Evolutionary conservation across 2,113 vertebrate species (phyloP).

Genomic region (Sus scrofa): DNA sequence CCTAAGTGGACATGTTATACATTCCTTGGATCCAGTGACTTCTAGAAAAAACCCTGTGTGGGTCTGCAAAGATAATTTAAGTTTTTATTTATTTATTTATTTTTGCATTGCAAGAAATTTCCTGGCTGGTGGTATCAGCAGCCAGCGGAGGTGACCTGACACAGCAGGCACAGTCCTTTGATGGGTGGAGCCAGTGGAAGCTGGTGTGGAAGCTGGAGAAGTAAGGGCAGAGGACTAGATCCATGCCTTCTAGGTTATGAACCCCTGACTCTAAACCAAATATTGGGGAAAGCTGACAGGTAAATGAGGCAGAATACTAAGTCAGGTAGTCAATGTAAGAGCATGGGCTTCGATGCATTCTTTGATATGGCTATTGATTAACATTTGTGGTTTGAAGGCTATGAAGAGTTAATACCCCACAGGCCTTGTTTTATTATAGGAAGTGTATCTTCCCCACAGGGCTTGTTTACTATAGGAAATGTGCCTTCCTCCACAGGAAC

Average conservation of each 20-base stretch:
- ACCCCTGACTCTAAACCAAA: not conserved
- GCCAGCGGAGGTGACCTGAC: fast-evolving
- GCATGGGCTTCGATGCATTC: no score
- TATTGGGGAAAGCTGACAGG: not conserved
- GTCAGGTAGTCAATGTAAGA: no score
- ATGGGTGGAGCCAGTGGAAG: not conserved
- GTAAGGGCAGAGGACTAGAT: not conserved
- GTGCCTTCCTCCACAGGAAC: no score
- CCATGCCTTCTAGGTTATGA: not conserved
- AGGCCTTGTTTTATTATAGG: no score
- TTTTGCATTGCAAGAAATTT: not conserved
- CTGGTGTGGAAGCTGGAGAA: not conserved
- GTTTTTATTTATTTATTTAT: not conserved
- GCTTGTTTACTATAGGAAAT: no score
- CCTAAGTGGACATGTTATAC: not conserved
- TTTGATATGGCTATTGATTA: no score
- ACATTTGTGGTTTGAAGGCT: no score
- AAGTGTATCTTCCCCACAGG: no score
- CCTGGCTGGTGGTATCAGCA: not conserved
- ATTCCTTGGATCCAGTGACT: not conserved
- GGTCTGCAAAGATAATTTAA: not conserved
- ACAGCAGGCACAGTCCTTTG: not conserved
- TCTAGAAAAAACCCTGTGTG: not conserved
- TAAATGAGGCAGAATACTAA: no score
- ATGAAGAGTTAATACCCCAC: no score